Conservation (phyloP, 2,888 invertebrate species). For the Serripes groenlandicus region DNA sequence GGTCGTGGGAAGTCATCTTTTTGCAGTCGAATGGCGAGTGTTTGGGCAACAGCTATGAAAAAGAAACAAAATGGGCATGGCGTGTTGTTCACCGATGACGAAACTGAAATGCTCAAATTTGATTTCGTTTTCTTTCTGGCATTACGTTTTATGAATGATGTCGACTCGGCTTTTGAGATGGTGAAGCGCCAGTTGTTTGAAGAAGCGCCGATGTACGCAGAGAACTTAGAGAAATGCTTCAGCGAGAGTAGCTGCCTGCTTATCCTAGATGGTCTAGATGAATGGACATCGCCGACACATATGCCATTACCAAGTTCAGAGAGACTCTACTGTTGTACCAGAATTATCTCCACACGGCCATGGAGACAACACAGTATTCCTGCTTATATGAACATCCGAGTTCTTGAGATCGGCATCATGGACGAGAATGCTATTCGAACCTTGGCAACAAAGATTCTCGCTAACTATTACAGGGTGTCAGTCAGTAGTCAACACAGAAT, state of each 20-base stretch:
- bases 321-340: neutral
- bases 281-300: conserved; percentile 1
- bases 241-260: neutral
- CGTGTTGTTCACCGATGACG: conserved; percentile 5
- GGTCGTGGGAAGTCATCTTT: conserved; percentile 37
- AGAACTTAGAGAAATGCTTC: neutral
- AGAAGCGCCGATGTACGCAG: neutral
- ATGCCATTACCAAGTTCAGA: neutral
- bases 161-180: conserved; percentile 16
- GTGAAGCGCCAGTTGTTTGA: neutral
- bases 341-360: conserved; percentile 21
- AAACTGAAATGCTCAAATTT: conserved; percentile 16
- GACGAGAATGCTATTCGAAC: conserved; percentile 15
- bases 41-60: conserved; percentile 26
- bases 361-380: conserved; percentile 16
- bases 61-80: neutral
- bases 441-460: conserved; percentile 4
- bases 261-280: conserved; percentile 23
- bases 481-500: neutral
- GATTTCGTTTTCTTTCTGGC: conserved; percentile 17
- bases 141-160: neutral
- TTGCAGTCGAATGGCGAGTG: conserved; percentile 19
- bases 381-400: neutral
- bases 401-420: conserved; percentile 14
- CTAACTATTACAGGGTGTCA: conserved; percentile 1